Evolutionary conservation across 2,113 vertebrate genomes (phyloP), one percentile per base, ranked within the genome.

Genomic region (Ageneiosus marmoratus): DNA sequence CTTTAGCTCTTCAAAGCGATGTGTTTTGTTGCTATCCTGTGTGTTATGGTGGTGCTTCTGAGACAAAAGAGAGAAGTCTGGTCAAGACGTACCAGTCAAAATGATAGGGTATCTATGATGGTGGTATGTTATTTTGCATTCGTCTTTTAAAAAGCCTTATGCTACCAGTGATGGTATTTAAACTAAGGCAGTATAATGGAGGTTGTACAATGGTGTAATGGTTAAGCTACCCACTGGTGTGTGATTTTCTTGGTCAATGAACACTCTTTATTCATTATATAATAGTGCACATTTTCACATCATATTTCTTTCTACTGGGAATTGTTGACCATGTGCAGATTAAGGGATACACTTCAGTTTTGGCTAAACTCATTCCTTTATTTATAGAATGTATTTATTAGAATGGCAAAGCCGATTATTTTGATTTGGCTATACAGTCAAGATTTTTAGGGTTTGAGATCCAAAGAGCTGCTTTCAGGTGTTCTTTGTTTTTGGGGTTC

Each of bases 1-100:
- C 81, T 83, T 75, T 77, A 83, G 46, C 73, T 83, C 72, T 77
- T 77, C 73, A 50, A 73, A 29, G 67, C 80, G 32, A 41, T 60
- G 55, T 75, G 70, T 60, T 82, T 58, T 62, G 69, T 50, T 74
- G 80, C 37, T 60, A 56, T 20, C 29, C 5, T 58, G 55, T 46
- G n/a, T 27, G 27, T 56, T 76, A 34, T 55, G 62, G 18, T 56
- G 50, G 20, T 37, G 13, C 55, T 75, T 75, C 46, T 77, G 16
- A 69, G n/a, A 34, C 29, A 51, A 44, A 32, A 63, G 63, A 27
- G 27, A 75, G 80, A n/a, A 75, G 55, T 12, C 80, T 62, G 70
- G 44, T 79, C 48, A 51, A 51, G 50, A 29, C 9, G 5, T 56
- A 50, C 1, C 34, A 32, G 58, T 51, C n/a, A 44, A 67, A 77